Conservation (phyloP, 64 coral and sea anemone species). For the Dendrophyllia cribrosa region DNA sequence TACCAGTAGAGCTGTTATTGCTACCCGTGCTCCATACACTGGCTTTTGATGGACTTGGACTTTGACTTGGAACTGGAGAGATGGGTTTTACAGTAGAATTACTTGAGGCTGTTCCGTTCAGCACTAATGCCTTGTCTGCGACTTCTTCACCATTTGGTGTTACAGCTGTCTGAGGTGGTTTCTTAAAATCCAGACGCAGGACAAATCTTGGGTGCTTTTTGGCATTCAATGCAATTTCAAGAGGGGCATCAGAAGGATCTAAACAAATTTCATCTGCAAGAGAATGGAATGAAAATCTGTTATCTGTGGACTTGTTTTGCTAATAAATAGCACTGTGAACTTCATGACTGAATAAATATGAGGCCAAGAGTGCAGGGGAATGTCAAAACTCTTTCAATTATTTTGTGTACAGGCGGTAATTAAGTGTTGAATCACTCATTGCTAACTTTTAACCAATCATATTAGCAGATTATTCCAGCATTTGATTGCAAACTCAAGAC, state of each 20-base stretch:
- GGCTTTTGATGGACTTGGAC: slow-evolving; percentile 33
- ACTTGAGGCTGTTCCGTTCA: slow-evolving; percentile 34
- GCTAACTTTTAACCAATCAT: too few species aligned
- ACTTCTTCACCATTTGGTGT: background rate
- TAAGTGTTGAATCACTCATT: too few species aligned
- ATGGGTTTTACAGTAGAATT: background rate
- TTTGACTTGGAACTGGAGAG: background rate
- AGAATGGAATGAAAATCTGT: background rate
- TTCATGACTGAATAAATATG: too few species aligned
- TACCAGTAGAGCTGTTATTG: slow-evolving; percentile 28
- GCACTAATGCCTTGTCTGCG: background rate
- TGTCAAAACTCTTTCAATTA: too few species aligned
- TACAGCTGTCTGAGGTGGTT: background rate
- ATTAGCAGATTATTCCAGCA: too few species aligned
- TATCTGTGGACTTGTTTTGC: background rate
- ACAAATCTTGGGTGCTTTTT: slow-evolving; percentile 83
- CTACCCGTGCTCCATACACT: slow-evolving; percentile 38
- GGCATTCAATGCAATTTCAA: slow-evolving; percentile 96
- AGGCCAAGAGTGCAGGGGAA: too few species aligned
- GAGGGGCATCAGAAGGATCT: slow-evolving; percentile 91
- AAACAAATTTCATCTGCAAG: slow-evolving; percentile 97
- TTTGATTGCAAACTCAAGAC: too few species aligned
- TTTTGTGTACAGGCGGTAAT: too few species aligned
- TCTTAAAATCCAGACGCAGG: slow-evolving; percentile 71
- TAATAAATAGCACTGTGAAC: too few species aligned